Evolutionary conservation across 1,140 invertebrate genomes (phyloP).

Genomic region (Papilio polytes): DNA sequence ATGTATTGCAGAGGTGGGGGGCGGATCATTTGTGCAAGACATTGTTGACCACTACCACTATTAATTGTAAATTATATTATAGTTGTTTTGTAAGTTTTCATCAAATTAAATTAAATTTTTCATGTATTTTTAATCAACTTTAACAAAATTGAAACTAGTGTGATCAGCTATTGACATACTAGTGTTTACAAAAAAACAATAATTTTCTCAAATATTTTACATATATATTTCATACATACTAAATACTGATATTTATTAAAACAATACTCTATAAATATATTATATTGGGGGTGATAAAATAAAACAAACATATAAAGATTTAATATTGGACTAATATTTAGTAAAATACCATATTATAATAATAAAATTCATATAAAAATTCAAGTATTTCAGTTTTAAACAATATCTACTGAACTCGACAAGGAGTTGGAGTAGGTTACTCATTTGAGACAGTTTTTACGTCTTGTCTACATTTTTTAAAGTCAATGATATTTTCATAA

Average conservation of each 20-base stretch:
- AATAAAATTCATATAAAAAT: constrained; percentile 84
- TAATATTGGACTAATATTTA: constrained; percentile 83
- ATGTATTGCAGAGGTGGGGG: no score
- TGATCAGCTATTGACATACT: not conserved
- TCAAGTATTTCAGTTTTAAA: constrained; percentile 80
- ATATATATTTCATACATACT: constrained; percentile 4
- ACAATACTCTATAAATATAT: constrained; percentile 31
- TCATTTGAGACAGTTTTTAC: not conserved
- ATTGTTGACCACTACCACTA: no score
- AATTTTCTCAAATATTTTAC: not conserved
- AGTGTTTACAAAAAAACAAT: not conserved
- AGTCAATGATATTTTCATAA: not conserved
- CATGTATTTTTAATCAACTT: no score
- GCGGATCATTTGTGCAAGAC: no score
- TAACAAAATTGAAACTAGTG: not conserved
- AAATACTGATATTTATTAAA: not conserved
- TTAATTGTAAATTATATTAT: no score
- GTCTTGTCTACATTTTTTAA: not conserved
- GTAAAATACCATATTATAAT: constrained; percentile 83
- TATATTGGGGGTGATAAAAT: constrained; percentile 54
- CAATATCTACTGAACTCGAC: constrained; percentile 68
- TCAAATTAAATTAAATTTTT: no score
- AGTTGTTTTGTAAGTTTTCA: no score
- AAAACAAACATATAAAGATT: constrained; percentile 78
- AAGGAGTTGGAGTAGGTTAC: constrained; percentile 43